Conservation (phyloP, 2,797 vertebrate genomes). For the Propithecus perrieri region DNA sequence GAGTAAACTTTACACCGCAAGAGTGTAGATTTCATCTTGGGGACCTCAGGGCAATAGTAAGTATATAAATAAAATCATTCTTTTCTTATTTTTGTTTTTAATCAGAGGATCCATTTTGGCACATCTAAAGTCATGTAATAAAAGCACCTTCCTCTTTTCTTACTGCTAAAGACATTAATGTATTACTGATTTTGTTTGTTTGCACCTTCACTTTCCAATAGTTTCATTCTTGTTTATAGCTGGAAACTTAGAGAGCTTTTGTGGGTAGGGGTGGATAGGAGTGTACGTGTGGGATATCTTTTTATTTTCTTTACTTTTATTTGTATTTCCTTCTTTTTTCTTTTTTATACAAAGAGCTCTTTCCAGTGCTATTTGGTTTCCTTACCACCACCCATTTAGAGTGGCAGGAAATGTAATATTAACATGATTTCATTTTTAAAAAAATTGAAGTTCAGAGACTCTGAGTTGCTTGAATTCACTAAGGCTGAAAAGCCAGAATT, state of each 20-base stretch:
- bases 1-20: neutral
- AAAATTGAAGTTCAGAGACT: neutral
- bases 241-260: neutral
- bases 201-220: neutral
- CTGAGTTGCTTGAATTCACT: neutral
- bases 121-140: neutral
- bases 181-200: neutral
- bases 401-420: neutral
- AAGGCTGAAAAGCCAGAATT: neutral
- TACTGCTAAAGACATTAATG: neutral
- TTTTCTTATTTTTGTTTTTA: constrained; percentile 24
- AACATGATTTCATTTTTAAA: neutral
- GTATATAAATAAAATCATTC: neutral
- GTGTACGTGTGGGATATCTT: neutral
- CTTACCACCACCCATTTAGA: neutral
- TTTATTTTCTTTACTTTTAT: neutral
- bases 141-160: neutral
- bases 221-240: neutral
- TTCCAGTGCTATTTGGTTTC: neutral
- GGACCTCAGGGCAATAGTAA: neutral
- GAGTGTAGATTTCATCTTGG: neutral
- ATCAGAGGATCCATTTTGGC: neutral
- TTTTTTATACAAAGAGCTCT: neutral
- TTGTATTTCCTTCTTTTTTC: neutral
- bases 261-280: fast-evolving